Percentiles rank a stretch among this genome's conserved stretches.
These are phyloP conservation scores for Argyresthia albistria DNA, from an alignment of 2,888 invertebrate species.

Conservation along the genomic window DNA sequence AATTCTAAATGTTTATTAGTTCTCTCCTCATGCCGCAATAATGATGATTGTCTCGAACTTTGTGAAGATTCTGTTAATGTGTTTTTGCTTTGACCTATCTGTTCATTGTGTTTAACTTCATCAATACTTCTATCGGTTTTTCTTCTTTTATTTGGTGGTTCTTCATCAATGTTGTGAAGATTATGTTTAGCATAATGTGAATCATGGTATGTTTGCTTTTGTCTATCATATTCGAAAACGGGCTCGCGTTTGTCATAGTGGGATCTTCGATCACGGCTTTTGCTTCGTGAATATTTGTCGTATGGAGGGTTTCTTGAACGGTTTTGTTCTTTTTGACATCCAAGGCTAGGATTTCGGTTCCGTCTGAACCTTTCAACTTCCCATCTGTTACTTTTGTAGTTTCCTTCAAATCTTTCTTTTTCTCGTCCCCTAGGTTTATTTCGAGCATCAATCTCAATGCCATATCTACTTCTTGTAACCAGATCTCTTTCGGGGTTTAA, in stretches of 20 bases:
- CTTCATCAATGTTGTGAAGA: slow-evolving; percentile 27
- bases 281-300: slow-evolving; percentile 20
- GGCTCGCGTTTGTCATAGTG: slow-evolving; percentile 8
- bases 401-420: too few relatives aligned
- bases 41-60: too few relatives aligned
- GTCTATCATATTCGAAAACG: slow-evolving; percentile 19
- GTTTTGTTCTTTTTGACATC: slow-evolving; percentile 13
- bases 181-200: slow-evolving; percentile 26
- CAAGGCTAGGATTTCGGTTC: too few relatives aligned
- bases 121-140: neutral
- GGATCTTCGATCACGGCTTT: slow-evolving; percentile 20
- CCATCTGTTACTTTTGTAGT: slow-evolving; percentile 10
- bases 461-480: too few relatives aligned
- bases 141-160: slow-evolving; percentile 26
- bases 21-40: too few relatives aligned
- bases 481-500: too few relatives aligned
- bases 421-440: too few relatives aligned
- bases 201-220: neutral
- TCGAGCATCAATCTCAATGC: too few relatives aligned
- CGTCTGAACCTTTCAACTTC: slow-evolving; percentile 17
- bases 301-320: slow-evolving; percentile 28
- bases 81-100: neutral
- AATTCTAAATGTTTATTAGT: too few relatives aligned
- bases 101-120: neutral
- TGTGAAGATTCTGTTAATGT: neutral